Base-by-base conservation (phyloP, 2,888 invertebrate genomes). In the Andrena dorsata region DNA sequence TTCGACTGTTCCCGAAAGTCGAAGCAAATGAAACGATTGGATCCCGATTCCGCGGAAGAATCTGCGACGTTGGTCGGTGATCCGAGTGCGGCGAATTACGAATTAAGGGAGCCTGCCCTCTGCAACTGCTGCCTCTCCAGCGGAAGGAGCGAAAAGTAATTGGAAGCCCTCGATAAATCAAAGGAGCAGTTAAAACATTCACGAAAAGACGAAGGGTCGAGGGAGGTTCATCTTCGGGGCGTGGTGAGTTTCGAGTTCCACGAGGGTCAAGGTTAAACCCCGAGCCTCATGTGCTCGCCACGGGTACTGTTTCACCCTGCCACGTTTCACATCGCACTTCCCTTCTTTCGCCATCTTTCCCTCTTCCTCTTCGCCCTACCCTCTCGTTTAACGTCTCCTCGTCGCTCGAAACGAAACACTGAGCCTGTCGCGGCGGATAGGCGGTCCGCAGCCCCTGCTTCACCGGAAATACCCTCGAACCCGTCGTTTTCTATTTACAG, bases 261-360 rank as follows among this genome's bases (percentile, higher is more conserved):
- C 80, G 82, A 86, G 85, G 88, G 88, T 89, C 88, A 89, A 89
- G 88, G 88, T 89, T 89, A 84, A 86, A 75, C 72, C 65, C 58
- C 23, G 72, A 77, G 65, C 72, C 60, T 80, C 85, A 85, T 87
- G 86, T 88, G 86, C 72, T 73, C 73, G 30, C 56, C 32, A 61
- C 63, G 78, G 49, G 10, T 51, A 60, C 60, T 35, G 53, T 66
- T 79, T 79, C 64, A 68, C 68, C 76, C 71, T 73, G 75, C 20
- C 47, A n/a, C 65, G 60, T 60, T 58, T 69, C 30, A 41, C 41
- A 41, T 41, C 41, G 41, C 13, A 10, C 20, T 41, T 56, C 63
- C 6, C 51, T 32, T 58, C 23, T 16, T 2, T 13, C 56, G n/a
- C 30, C 7, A 13, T 35, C 47, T 16, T 35, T 60, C 66, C 7